Base-by-base conservation (phyloP, 2,888 invertebrate species). In the Eretmocerus hayati region DNA sequence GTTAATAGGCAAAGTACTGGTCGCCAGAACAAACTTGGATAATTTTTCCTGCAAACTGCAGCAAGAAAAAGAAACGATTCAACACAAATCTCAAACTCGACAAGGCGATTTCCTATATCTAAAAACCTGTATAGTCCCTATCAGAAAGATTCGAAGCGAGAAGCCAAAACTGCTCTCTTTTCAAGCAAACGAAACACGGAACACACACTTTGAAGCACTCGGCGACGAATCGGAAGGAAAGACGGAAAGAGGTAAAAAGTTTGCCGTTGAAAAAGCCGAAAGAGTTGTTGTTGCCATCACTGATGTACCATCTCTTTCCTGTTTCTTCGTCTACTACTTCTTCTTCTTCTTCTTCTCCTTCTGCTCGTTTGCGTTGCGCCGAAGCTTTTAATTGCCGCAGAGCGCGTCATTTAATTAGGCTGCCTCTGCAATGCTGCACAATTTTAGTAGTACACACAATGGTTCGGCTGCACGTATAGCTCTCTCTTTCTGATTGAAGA, bases 401-500 rank as follows among this genome's bases (percentile, higher is more conserved):
- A n/a, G n/a, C n/a, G n/a, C n/a, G n/a, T n/a, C n/a, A n/a, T n/a
- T n/a, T n/a, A n/a, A n/a, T n/a, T n/a, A n/a, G n/a, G n/a, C n/a
- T n/a, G n/a, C n/a, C n/a, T n/a, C n/a, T n/a, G n/a, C n/a, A n/a
- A n/a, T n/a, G n/a, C n/a, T n/a, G n/a, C n/a, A n/a, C n/a, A n/a
- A n/a, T n/a, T n/a, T n/a, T n/a, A n/a, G n/a, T n/a, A n/a, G n/a
- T n/a, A n/a, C n/a, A n/a, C n/a, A n/a, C n/a, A n/a, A n/a, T n/a
- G n/a, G n/a, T n/a, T n/a, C n/a, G n/a, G n/a, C n/a, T n/a, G n/a
- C n/a, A n/a, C n/a, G n/a, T n/a, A n/a, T n/a, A n/a, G n/a, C n/a
- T n/a, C n/a, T n/a, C n/a, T n/a, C n/a, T n/a, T 42, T 42, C 50
- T 51, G 47, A 47, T 51, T 51, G 47, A 47, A 36, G 51, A 40